phyloP scores from a whole-genome alignment of 2,797 vertebrate species.

The Myiotriccus ornatus region DNA sequence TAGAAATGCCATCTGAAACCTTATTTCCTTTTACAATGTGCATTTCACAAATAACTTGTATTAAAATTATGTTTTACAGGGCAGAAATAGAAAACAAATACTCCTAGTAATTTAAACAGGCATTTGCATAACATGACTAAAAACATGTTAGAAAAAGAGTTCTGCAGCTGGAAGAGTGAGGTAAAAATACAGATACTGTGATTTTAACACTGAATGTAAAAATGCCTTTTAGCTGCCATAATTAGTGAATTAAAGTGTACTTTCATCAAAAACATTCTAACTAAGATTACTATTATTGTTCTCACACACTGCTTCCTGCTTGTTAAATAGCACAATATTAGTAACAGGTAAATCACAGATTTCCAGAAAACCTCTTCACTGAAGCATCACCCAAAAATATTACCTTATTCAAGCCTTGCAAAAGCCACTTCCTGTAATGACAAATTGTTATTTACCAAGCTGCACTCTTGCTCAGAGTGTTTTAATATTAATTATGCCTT shows the following conservation, averaged over 20 bases:
- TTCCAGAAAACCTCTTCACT: conserved; percentile 22
- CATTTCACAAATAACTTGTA: conserved; percentile 81
- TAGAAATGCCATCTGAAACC: conserved; percentile 81
- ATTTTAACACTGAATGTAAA: conserved; percentile 75
- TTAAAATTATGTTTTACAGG: conserved; percentile 83
- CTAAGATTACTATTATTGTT: conserved; percentile 67
- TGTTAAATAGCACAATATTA: not conserved
- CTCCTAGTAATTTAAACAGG: conserved; percentile 78
- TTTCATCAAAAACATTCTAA: conserved; percentile 74
- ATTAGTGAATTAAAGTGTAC: conserved; percentile 79
- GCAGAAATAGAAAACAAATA: conserved; percentile 80
- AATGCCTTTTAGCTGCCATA: conserved; percentile 76
- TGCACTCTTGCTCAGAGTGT: not conserved
- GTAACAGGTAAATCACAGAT: conserved; percentile 54
- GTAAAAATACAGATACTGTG: conserved; percentile 76
- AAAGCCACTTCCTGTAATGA: not conserved
- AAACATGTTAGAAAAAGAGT: conserved; percentile 71
- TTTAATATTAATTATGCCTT: conserved; percentile 38
- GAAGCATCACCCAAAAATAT: conserved; percentile 33
- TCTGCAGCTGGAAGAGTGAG: conserved; percentile 68
- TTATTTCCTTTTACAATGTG: conserved; percentile 78
- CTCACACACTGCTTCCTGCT: not conserved
- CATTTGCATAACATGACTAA: conserved; percentile 79
- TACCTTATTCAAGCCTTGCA: not conserved
- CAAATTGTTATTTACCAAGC: conserved; percentile 41